Conservation (phyloP, 1,140 invertebrate genomes). For the Drosophila mauritiana region DNA sequence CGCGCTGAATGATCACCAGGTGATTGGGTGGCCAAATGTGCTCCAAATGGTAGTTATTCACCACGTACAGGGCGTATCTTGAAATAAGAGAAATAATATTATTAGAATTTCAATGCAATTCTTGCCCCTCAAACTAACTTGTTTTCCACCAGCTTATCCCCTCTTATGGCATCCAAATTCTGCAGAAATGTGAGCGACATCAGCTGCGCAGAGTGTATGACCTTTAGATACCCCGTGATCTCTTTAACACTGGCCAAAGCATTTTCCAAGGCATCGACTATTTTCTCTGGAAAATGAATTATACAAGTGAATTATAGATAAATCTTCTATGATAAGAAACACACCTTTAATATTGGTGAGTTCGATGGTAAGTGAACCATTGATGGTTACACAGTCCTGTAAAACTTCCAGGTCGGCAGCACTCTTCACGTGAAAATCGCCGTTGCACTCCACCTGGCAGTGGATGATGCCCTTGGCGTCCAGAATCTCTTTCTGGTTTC, state of each 20-base stretch:
- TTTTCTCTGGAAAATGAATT: slow-evolving; percentile 49
- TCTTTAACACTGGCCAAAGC: slow-evolving; percentile 90
- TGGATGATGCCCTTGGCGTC: slow-evolving; percentile 27
- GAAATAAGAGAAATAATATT: neutral
- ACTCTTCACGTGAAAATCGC: slow-evolving; percentile 54
- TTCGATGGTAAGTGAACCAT: slow-evolving; percentile 74
- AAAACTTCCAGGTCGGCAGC: slow-evolving; percentile 43
- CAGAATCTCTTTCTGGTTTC: slow-evolving; percentile 44
- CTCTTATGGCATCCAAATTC: slow-evolving; percentile 83
- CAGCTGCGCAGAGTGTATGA: slow-evolving; percentile 90
- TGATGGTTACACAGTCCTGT: slow-evolving; percentile 64
- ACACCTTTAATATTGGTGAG: slow-evolving; percentile 64
- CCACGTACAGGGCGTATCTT: slow-evolving; percentile 89
- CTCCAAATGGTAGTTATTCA: slow-evolving; percentile 96
- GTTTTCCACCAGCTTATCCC: slow-evolving; percentile 63
- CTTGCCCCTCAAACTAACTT: slow-evolving; percentile 29
- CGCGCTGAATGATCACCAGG: slow-evolving; percentile 86
- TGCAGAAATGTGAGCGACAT: slow-evolving; percentile 92
- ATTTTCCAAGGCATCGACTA: slow-evolving; percentile 87
- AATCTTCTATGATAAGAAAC: neutral
- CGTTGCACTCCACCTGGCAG: slow-evolving; percentile 62
- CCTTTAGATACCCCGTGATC: slow-evolving; percentile 91
- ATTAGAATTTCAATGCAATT: no score
- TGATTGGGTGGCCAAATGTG: slow-evolving; percentile 92
- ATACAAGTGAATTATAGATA: neutral